A percentile compares a stretch with the other conserved stretches of the same genome.
Conservation (phyloP, 2,888 invertebrate species). For the Tolmerus cingulatus region DNA sequence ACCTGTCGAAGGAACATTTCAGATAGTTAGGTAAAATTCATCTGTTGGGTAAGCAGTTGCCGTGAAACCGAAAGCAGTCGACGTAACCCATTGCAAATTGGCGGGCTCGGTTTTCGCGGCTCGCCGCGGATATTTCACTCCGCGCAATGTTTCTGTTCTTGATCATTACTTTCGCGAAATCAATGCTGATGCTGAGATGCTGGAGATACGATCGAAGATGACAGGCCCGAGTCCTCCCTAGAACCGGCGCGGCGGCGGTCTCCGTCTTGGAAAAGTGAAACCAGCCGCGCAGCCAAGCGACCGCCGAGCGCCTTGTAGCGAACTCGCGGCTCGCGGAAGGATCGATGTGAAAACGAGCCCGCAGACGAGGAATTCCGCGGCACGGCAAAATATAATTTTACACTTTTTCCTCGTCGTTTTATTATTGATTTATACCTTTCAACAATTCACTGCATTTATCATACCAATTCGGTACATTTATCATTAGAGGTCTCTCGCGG, state of each 20-base stretch:
- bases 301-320: not conserved
- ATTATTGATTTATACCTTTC: constrained; percentile 64
- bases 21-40: not conserved
- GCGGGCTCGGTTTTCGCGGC: not conserved
- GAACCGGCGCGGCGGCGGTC: not conserved
- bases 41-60: not conserved
- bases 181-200: constrained; percentile 16
- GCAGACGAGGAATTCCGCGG: constrained; percentile 36
- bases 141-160: not conserved
- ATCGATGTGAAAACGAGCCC: constrained; percentile 19
- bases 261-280: not conserved
- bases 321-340: constrained; percentile 12
- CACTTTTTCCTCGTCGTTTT: constrained; percentile 53
- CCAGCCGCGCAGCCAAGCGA: not conserved
- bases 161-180: constrained; percentile 36
- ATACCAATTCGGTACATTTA: constrained; percentile 64
- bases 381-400: constrained; percentile 46
- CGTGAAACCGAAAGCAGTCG: not conserved
- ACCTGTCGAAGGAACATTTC: not conserved
- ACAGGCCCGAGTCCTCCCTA: constrained; percentile 15
- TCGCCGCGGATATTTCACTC: not conserved
- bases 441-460: constrained; percentile 64
- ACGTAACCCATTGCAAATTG: not conserved
- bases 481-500: constrained; percentile 56
- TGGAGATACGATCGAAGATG: constrained; percentile 35